Conservation (phyloP, 2,888 invertebrate genomes). For the Drosophila pseudotakahashii region DNA sequence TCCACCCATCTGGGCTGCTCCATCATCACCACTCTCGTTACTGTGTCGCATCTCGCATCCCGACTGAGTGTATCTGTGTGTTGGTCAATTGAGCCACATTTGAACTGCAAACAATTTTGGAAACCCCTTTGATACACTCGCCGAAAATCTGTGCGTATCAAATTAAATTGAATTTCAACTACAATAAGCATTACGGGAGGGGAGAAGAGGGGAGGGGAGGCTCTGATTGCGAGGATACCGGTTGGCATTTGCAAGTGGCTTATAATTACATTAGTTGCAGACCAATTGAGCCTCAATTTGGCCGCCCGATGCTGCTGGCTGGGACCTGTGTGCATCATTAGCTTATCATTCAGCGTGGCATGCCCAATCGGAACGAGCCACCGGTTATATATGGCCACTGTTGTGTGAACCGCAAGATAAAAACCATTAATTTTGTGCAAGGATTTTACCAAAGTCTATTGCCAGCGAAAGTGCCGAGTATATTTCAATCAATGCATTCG, state of each 20-base stretch:
- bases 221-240: conserved; percentile 22
- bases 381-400: conserved; percentile 23
- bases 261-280: conserved; percentile 72
- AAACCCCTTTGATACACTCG: conserved; percentile 47
- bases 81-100: conserved; percentile 73
- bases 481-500: background rate
- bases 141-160: conserved; percentile 59
- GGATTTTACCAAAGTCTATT: conserved; percentile 5
- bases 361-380: conserved; percentile 12
- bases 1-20: background rate
- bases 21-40: conserved; percentile 15
- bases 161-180: conserved; percentile 74
- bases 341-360: conserved; percentile 61
- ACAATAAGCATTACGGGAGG: conserved; percentile 57
- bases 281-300: conserved; percentile 54
- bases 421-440: conserved; percentile 21
- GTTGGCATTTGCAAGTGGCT: conserved; percentile 55
- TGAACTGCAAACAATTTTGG: conserved; percentile 73
- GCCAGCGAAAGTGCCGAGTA: background rate
- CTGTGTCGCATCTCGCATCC: conserved; percentile 24
- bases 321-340: conserved; percentile 62
- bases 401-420: conserved; percentile 37
- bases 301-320: conserved; percentile 27
- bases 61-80: conserved; percentile 35
- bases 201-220: background rate